These are phyloP conservation scores for Maniola jurtina DNA, from an alignment of 1,140 invertebrate species.

Conservation along the genomic window DNA sequence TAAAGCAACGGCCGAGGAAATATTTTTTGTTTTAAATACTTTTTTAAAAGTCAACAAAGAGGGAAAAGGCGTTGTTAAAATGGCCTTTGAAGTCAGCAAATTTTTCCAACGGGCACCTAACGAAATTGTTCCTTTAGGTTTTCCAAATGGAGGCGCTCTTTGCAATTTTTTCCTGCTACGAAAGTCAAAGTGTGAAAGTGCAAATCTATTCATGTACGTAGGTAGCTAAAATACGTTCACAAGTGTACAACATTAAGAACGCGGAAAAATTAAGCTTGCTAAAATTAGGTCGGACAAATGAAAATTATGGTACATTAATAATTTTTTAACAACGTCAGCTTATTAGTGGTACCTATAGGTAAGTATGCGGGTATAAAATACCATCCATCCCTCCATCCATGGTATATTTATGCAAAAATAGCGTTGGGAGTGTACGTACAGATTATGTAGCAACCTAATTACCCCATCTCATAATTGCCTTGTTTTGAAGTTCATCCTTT, in stretches of 20 bases:
- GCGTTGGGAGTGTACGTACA: constrained; percentile 25
- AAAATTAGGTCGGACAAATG: background rate
- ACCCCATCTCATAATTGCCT: constrained; percentile 70
- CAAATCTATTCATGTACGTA: background rate
- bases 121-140: constrained; percentile 72
- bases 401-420: constrained; percentile 25
- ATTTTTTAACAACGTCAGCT: constrained; percentile 21
- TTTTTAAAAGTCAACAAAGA: constrained; percentile 64
- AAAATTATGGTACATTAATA: background rate
- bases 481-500: constrained; percentile 75
- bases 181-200: constrained; percentile 22
- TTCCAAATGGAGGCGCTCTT: constrained; percentile 67
- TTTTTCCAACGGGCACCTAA: constrained; percentile 67
- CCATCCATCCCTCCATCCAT: constrained; percentile 18
- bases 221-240: background rate
- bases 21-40: constrained; percentile 58
- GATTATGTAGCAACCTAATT: constrained; percentile 64
- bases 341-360: constrained; percentile 23
- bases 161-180: constrained; percentile 49
- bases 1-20: constrained; percentile 22
- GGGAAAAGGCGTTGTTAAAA: constrained; percentile 62
- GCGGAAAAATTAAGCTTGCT: background rate
- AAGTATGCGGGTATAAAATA: constrained; percentile 24
- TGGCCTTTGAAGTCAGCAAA: constrained; percentile 70
- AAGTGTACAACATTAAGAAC: background rate